Percentiles rank a stretch among this genome's conserved stretches.
Conservation (phyloP, 2,888 invertebrate species). For the Capitulum mitella region DNA sequence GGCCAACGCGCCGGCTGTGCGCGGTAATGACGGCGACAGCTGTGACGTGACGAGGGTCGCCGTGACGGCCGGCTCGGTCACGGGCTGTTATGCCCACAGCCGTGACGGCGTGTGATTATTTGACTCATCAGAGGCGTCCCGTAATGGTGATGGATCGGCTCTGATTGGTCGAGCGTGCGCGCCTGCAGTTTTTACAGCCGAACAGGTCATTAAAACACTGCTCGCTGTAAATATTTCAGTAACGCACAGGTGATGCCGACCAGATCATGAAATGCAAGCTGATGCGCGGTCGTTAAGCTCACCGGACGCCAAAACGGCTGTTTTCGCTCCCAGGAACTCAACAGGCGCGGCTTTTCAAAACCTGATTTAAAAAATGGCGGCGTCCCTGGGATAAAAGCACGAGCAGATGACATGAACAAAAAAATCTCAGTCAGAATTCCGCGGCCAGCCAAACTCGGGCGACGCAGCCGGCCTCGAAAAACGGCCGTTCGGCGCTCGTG, state of each 20-base stretch:
- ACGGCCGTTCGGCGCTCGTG: no score
- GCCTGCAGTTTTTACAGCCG: neutral
- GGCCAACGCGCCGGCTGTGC: neutral
- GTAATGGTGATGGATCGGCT: neutral
- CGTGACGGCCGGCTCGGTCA: neutral
- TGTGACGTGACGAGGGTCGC: neutral
- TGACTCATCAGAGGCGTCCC: conserved; percentile 1
- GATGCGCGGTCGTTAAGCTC: neutral
- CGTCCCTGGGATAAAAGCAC: no score
- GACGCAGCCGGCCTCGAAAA: no score
- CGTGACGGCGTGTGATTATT: neutral
- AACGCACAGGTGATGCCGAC: neutral
- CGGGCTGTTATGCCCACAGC: neutral
- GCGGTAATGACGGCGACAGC: neutral
- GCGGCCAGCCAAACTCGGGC: no score
- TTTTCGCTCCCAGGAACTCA: neutral
- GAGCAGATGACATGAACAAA: no score
- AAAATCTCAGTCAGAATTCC: no score
- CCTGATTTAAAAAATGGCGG: neutral
- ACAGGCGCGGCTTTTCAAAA: neutral
- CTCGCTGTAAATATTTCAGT: neutral
- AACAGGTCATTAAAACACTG: neutral
- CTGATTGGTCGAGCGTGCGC: neutral
- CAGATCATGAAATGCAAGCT: neutral
- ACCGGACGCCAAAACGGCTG: neutral